Percentiles rank a stretch among this genome's conserved stretches.
These are phyloP conservation scores for Heteromormyrus szaboi DNA, from an alignment of 2,797 vertebrate species.

Conservation along the genomic window DNA sequence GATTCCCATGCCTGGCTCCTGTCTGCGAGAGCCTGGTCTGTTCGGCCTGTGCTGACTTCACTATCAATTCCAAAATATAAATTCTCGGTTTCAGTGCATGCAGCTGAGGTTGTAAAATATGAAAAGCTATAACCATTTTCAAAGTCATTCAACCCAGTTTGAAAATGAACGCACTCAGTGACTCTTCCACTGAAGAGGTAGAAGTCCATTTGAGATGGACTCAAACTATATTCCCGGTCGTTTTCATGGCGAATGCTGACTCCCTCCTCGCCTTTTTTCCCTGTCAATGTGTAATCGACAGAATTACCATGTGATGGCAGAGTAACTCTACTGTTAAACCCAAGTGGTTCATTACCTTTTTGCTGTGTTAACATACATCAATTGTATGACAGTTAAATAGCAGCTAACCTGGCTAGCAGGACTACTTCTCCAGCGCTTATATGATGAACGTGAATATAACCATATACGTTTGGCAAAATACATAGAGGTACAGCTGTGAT, in stretches of 20 bases:
- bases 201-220: neutral
- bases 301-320: neutral
- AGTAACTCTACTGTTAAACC: neutral
- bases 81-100: neutral
- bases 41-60: neutral
- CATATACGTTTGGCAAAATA: neutral
- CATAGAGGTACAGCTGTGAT: neutral
- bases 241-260: neutral
- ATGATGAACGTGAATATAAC: neutral
- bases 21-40: neutral
- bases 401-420: neutral
- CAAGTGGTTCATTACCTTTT: neutral
- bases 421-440: neutral
- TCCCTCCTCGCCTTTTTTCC: neutral
- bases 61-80: neutral
- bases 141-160: constrained; percentile 16
- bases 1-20: neutral
- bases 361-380: neutral
- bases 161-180: neutral
- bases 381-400: neutral
- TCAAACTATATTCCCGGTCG: neutral
- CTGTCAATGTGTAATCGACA: neutral
- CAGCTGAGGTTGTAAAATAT: neutral
- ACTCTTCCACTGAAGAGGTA: neutral
- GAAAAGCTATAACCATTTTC: constrained; percentile 6